Evolutionary conservation across 2,888 invertebrate genomes (phyloP), one percentile per base, ranked within the genome.

Genomic region (Epinotia bilunana): DNA sequence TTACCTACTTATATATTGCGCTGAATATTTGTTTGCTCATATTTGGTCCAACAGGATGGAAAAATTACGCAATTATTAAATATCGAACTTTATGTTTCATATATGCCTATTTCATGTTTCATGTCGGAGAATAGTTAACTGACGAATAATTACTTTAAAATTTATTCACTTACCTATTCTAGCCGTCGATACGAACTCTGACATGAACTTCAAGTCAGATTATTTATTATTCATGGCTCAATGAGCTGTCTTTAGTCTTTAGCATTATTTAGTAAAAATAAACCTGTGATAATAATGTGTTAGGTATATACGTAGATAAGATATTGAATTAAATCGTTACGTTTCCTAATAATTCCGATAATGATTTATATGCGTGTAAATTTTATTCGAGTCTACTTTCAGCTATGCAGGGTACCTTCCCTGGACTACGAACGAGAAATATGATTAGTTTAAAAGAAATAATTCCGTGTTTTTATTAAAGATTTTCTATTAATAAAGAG

Each of bases 191-290:
- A 62, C 55, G 68, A 28, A 43, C 43, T 68, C 57, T 62, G 46
- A 55, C 16, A 60, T 18, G 5, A 20, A 5, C 49, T 33, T 58
- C 28, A 61, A 39, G 53, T 28, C 72, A 23, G 7, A 60, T 55
- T 58, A 58, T 20, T 69, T 33, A 70, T 74, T 74, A 74, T 68
- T 74, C 63, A 64, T 63, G 49, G 53, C 11, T 13, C 70, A 53
- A 70, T 70, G 64, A 64, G 64, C 57, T 69, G 69, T 70, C 64
- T 63, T 55, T 64, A 63, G 63, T 49, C 53, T 46, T 43, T 33
- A 57, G 68, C 63, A 61, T 61, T 75, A 64, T 74, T 64, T 65
- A 33, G 65, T 53, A 16, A 71, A 65, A 55, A 67, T 75, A 71
- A 75, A 12, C 46, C 6, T 53, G 12, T 28, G 55, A 64, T 70